Evolutionary conservation across 2,888 invertebrate species (phyloP).

Genomic region (Ferrisia virgata): DNA sequence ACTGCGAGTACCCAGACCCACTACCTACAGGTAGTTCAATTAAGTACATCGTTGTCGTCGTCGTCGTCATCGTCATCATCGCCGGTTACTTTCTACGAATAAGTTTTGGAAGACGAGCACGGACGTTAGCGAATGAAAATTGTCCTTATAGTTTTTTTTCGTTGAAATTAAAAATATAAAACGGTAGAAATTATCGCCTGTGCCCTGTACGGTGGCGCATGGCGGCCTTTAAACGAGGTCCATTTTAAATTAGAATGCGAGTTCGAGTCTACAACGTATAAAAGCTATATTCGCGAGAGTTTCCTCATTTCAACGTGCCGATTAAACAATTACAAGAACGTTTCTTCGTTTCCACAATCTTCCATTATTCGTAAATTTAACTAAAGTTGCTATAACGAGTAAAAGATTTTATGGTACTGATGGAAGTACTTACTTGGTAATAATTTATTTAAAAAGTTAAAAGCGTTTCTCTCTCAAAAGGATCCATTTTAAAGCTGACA

Average conservation of each 20-base stretch:
- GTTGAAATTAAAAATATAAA: background rate
- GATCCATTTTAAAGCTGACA: conserved; percentile 22
- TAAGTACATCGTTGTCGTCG: too few species aligned
- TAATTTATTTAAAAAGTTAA: conserved; percentile 34
- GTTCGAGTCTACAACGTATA: too few species aligned
- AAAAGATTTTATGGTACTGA: conserved; percentile 30
- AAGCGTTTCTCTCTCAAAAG: conserved; percentile 31
- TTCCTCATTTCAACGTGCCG: background rate
- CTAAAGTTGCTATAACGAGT: conserved; percentile 24
- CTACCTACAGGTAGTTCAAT: background rate
- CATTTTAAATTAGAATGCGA: conserved; percentile 21
- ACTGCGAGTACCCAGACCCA: background rate
- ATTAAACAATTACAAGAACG: conserved; percentile 22
- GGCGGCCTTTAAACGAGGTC: too few species aligned
- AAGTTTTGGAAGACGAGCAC: too few species aligned
- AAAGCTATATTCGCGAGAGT: background rate
- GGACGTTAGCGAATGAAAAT: background rate
- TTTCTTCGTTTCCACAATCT: background rate
- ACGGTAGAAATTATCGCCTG: background rate
- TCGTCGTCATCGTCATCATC: too few species aligned
- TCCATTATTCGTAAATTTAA: conserved; percentile 32
- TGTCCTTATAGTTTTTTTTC: background rate
- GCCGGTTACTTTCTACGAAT: too few species aligned
- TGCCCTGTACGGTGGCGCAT: too few species aligned
- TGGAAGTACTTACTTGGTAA: conserved; percentile 30